Evolutionary conservation across 2,888 invertebrate species (phyloP), one percentile per base, ranked within the genome.

Genomic region (Acleris literana): DNA sequence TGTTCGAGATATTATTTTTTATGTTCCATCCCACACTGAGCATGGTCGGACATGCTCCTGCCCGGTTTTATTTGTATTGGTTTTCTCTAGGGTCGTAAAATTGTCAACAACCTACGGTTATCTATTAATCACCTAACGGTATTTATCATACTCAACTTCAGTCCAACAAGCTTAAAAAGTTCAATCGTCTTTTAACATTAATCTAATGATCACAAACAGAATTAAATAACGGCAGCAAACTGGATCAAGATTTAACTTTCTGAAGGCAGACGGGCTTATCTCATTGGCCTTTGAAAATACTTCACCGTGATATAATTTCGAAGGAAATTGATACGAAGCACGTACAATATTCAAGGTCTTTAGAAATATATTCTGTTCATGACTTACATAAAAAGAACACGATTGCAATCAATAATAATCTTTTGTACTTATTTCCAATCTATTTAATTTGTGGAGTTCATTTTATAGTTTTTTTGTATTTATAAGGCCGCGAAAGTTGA

Each of bases 131-230:
- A 39, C 39, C 3, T 39, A 39, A 39, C 39, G 39, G 13, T 39
- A 39, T 39, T 39, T 39, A 39, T 39, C 13, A 39, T 57, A 33
- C 44, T 43, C 16, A 33, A 48, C 17, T 56, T 46, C 18, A 49
- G 22, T 43, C 11, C 5, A 39, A 39, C 17, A 65, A 43, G 39
- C 56, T 46, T 55, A 13, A 33, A 13, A 33, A 25, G 9, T 61
- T 56, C n/a, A 18, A 52, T 43, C 51, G 29, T 22, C 44, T 66
- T 65, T 46, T 22, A 46, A 48, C 44, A 20, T 7, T 46, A 61
- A 66, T 66, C 52, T 61, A 62, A 66, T 62, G 13, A 51, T 25
- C 56, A 61, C 51, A 25, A 46, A 56, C 52, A 29, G 39, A 54
- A 54, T 52, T 52, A 33, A 22, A 56, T 22, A 16, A 17, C 33